Evolutionary conservation across 2,888 invertebrate species (phyloP), one percentile per base, ranked within the genome.

Genomic region (Synergus laeviventris): DNA sequence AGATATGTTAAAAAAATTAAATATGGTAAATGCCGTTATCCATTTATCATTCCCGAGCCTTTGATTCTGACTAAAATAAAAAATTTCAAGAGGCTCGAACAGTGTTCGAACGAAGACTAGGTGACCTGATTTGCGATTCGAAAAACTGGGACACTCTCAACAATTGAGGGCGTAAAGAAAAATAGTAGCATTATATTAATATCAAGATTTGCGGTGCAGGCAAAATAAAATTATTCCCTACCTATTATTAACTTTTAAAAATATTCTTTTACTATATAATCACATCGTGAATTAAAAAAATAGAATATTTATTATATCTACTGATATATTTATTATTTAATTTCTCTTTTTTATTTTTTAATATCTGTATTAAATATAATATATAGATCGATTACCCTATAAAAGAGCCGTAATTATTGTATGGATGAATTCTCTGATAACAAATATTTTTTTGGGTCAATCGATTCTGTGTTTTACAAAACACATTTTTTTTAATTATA

Each of bases 111-210:
- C 11, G 49, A 70, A 70, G 70, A 70, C 70, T 70, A 31, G 49
- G 70, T 70, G 70, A 70, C 70, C 70, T 49, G 49, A 70, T 70
- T 70, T 49, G 45, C 31, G 49, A 70, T 31, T 70, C 70, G 11
- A 70, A 70, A 70, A 70, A 70, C 70, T 70, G 70, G 70, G 36
- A 45, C 70, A 42, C 45, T 66, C 66, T 70, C 12, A 70, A 70
- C 70, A 70, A 70, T 70, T 49, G 36, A n/a, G n/a, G n/a, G 31
- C 31, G 16, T 70, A 36, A 36, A 45, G 42, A 16, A 70, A 31
- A 70, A 70, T 49, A 45, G 24, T 31, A 14, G 9, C 49, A 64
- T 21, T 49, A 9, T 70, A n/a, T 11, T 31, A 11, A 70, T 64
- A 49, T n/a, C 2, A 49, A 49, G 8, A n/a, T 18, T n/a, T 49